These are phyloP conservation scores for Otocyon megalotis DNA, from an alignment of 2,113 vertebrate species.

Conservation along the genomic window DNA sequence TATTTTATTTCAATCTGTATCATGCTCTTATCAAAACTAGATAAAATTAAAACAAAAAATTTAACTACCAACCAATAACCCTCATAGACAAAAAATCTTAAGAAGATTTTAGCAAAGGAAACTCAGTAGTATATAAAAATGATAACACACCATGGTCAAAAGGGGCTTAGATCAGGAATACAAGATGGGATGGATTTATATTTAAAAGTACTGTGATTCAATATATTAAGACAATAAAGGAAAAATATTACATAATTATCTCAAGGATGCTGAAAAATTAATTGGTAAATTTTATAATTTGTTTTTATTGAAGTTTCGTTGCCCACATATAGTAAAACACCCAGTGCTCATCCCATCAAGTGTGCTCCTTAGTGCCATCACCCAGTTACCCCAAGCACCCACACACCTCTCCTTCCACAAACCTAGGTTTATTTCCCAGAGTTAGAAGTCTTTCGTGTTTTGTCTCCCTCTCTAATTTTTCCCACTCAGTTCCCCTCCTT, in stretches of 20 bases:
- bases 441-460: too few relatives aligned
- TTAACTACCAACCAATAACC: background rate
- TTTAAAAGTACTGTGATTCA: background rate
- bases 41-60: background rate
- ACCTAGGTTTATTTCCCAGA: too few relatives aligned
- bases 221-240: background rate
- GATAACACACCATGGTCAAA: background rate
- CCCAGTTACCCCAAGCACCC: too few relatives aligned
- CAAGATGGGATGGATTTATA: background rate
- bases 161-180: background rate
- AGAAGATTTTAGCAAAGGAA: background rate
- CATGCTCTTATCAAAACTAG: background rate
- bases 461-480: too few relatives aligned
- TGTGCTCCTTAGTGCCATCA: too few relatives aligned
- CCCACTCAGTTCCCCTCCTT: too few relatives aligned
- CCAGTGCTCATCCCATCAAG: too few relatives aligned
- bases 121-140: background rate
- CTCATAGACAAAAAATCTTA: background rate
- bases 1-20: background rate
- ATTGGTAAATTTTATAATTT: background rate
- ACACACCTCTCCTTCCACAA: too few relatives aligned
- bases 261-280: background rate
- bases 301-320: too few relatives aligned
- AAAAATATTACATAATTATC: background rate
- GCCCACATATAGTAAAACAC: too few relatives aligned